These are phyloP conservation scores for Rotaria socialis DNA, from an alignment of 2,888 invertebrate genomes.

Conservation along the genomic window DNA sequence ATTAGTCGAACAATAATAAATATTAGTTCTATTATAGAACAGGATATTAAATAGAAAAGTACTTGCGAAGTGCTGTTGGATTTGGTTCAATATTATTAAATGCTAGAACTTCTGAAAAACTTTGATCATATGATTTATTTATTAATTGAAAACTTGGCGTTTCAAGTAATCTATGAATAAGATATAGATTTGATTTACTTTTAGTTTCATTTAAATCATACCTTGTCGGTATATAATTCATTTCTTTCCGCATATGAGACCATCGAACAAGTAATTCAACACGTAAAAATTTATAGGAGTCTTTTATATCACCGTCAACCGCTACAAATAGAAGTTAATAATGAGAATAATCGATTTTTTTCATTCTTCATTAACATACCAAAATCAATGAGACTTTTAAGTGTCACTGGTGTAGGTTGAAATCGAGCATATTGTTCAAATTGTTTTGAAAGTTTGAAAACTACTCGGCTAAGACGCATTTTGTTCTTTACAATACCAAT, in stretches of 20 bases:
- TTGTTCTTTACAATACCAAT: neutral
- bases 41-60: neutral
- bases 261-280: slow-evolving; percentile 92
- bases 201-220: slow-evolving; percentile 57
- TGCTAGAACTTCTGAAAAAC: slow-evolving; percentile 87
- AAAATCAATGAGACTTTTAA: slow-evolving; percentile 44
- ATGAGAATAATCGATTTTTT: neutral
- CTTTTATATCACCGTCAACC: neutral
- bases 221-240: slow-evolving; percentile 85
- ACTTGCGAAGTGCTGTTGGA: slow-evolving; percentile 31
- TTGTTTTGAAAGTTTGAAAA: neutral
- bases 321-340: neutral
- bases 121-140: slow-evolving; percentile 56
- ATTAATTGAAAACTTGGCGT: slow-evolving; percentile 1
- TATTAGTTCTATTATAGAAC: too few species aligned
- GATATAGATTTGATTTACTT: slow-evolving; percentile 66
- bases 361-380: slow-evolving; percentile 18
- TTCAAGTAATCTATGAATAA: neutral
- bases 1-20: neutral
- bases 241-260: slow-evolving; percentile 99
- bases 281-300: slow-evolving; percentile 84
- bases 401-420: slow-evolving; percentile 42
- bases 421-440: slow-evolving; percentile 41
- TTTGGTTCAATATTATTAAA: slow-evolving; percentile 70
- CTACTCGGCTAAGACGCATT: neutral